Base-by-base conservation (phyloP, 2,797 vertebrate genomes). In the Molossus alvarezi region DNA sequence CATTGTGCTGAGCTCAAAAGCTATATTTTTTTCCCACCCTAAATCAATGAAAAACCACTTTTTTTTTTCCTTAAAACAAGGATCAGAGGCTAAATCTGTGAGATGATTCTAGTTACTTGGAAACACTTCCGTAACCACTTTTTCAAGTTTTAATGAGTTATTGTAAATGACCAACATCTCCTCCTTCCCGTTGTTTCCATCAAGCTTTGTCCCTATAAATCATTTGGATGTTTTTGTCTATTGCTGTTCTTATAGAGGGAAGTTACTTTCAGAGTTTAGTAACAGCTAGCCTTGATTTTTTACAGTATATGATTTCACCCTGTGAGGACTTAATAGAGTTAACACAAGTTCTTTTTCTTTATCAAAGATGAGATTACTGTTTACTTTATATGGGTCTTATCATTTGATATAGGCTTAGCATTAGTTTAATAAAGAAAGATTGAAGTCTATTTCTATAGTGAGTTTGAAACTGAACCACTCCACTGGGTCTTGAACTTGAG, bases 1-100 rank as follows among this genome's bases (percentile, higher is more conserved):
- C 97, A 97, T 97, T 98, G 96, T 98, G 89, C 87, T 95, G 83
- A 95, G 84, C 94, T 98, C 90, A 97, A 97, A 98, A 97, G 96
- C 97, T 94, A 97, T 90, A 97, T 97, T 97, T 97, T 93, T 95
- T 95, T 88, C 96, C 95, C 96, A 96, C 95, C 97, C 92, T 25
- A 97, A 95, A 96, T 97, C 95, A 96, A 96, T 97, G 95, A 89
- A 89, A 97, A 96, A 97, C 93, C 90, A 93, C 92, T 94, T 81
- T 91, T 89, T 83, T 89, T 83, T 27, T 3, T 57, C 11, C 41
- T 80, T 87, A 84, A 94, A 82, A 93, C 77, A 90, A 95, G 80
- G 88, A 97, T 96, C 71, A 96, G 94, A 97, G 88, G 85, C 97
- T 96, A 96, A 96, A 95, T 96, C 79, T 86, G 82, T 96, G 64